Conservation (phyloP, 1,140 invertebrate genomes). For the Pygmarrhopalites habei region DNA sequence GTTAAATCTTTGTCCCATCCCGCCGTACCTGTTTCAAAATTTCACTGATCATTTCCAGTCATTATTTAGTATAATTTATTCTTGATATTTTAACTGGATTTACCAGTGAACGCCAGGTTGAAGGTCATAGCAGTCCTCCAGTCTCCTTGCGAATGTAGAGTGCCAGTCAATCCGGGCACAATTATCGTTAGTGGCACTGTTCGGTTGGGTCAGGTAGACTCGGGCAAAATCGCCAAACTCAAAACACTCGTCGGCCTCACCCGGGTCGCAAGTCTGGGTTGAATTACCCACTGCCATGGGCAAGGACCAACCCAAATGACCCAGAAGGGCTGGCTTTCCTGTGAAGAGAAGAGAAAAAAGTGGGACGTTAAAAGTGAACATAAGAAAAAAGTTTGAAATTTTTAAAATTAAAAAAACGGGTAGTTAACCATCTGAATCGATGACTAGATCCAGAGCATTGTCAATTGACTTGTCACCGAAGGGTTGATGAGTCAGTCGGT, state of each 20-base stretch:
- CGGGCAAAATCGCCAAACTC: conserved; percentile 14
- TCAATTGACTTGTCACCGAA: too few species aligned
- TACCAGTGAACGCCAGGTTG: background rate
- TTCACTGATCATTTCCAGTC: too few species aligned
- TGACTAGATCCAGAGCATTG: too few species aligned
- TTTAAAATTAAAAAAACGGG: too few species aligned
- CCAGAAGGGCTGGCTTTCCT: background rate
- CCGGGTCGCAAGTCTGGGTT: background rate
- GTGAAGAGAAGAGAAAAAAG: too few species aligned
- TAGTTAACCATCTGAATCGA: too few species aligned
- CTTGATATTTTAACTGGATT: too few species aligned
- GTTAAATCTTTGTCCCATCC: conserved; percentile 28
- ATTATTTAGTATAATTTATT: too few species aligned
- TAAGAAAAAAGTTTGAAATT: too few species aligned
- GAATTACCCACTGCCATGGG: background rate
- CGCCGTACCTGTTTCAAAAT: conserved; percentile 15
- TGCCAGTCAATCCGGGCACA: conserved; percentile 15
- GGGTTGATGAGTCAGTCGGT: too few species aligned
- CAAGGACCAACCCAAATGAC: background rate
- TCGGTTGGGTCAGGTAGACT: conserved; percentile 6
- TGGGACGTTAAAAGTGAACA: too few species aligned
- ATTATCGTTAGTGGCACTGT: background rate
- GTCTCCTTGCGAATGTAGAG: conserved; percentile 10
- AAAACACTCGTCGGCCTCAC: background rate
- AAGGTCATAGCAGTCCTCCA: conserved; percentile 23